phyloP scores from a whole-genome alignment of 2,888 invertebrate genomes.

The Calameuta pallipes region DNA sequence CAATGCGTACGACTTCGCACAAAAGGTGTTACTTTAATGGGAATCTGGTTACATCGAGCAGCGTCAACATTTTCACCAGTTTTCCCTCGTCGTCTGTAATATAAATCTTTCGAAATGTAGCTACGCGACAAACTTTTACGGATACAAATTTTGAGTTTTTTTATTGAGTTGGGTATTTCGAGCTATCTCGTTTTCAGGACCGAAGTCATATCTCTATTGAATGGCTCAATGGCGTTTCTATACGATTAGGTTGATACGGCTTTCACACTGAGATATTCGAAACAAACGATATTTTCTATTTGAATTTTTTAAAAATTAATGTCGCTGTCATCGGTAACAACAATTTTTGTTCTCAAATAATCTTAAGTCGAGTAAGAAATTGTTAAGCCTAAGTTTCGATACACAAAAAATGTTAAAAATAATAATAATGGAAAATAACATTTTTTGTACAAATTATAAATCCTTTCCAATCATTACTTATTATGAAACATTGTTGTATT shows the following conservation, averaged over 20 bases:
- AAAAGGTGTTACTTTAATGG: conserved; percentile 65
- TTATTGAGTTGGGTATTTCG: neutral
- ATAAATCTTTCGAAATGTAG: neutral
- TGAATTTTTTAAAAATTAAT: neutral
- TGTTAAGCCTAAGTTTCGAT: neutral
- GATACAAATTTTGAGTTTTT: neutral
- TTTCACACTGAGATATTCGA: neutral
- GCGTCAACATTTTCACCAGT: conserved; percentile 13
- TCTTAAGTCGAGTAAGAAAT: neutral
- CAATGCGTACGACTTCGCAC: conserved; percentile 51
- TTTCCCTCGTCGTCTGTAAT: neutral
- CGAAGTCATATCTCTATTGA: neutral
- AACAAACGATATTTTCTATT: neutral
- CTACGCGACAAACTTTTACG: neutral
- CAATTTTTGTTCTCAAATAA: neutral
- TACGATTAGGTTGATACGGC: neutral
- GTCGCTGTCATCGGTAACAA: neutral
- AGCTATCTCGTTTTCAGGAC: neutral
- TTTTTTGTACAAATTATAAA: neutral
- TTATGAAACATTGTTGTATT: neutral
- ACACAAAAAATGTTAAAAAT: neutral
- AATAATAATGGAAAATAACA: neutral
- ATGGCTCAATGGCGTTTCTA: neutral
- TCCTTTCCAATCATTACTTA: neutral
- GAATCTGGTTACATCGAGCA: conserved; percentile 53